Evolutionary conservation across 2,113 vertebrate species (phyloP).

Genomic region (Thermophis baileyi): DNA sequence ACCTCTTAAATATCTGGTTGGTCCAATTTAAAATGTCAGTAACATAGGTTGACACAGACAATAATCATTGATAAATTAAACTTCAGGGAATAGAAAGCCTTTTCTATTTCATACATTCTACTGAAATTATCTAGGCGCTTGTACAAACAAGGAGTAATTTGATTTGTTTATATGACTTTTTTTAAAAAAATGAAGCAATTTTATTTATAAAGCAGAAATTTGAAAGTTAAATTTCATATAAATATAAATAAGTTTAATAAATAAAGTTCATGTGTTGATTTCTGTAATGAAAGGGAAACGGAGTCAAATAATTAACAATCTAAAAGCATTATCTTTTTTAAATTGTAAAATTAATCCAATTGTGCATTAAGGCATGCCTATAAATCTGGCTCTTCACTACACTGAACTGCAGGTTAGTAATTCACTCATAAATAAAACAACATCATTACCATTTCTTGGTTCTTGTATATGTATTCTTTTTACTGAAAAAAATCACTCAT

Average conservation of each 20-base stretch:
- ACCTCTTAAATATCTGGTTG: neutral
- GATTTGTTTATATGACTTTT: neutral
- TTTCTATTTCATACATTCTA: neutral
- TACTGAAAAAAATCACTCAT: slow-evolving; percentile 83
- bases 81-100: neutral
- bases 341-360: neutral
- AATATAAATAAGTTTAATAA: neutral
- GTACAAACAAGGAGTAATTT: neutral
- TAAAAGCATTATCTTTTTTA: neutral
- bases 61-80: neutral
- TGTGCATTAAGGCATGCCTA: neutral
- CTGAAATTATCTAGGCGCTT: neutral
- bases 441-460: slow-evolving; percentile 41
- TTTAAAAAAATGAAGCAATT: neutral
- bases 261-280: neutral
- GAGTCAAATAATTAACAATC: neutral
- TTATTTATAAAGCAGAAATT: neutral
- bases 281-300: neutral
- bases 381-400: neutral
- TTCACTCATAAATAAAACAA: neutral
- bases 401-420: neutral
- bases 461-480: slow-evolving; percentile 76
- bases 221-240: neutral
- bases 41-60: neutral
- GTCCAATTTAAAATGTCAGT: neutral